Evolutionary conservation across 2,888 invertebrate species (phyloP).

Genomic region (Clivina fossor): DNA sequence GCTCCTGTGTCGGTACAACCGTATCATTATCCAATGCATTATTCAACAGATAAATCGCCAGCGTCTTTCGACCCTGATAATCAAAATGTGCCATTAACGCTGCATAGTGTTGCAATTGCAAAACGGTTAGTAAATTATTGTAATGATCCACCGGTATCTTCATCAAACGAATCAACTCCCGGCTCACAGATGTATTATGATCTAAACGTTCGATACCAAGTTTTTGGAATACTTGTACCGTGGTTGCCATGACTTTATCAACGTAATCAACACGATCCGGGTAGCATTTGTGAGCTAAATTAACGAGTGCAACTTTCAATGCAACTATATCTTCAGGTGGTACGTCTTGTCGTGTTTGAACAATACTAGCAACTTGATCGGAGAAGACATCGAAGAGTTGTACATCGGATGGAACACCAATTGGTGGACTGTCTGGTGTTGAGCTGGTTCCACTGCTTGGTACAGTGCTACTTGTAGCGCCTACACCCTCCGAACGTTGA

Average conservation of each 20-base stretch:
- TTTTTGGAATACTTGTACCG: slow-evolving; percentile 81
- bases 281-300: slow-evolving; percentile 95
- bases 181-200: slow-evolving; percentile 81
- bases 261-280: slow-evolving; percentile 93
- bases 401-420: slow-evolving; percentile 79
- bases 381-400: slow-evolving; percentile 98
- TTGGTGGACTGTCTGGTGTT: slow-evolving; percentile 44
- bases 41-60: slow-evolving; percentile 86
- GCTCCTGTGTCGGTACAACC: slow-evolving; percentile 81
- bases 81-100: slow-evolving; percentile 86
- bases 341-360: slow-evolving; percentile 91
- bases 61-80: slow-evolving; percentile 79
- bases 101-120: slow-evolving; percentile 84
- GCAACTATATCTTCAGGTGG: slow-evolving; percentile 94
- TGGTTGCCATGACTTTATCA: slow-evolving; percentile 90
- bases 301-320: slow-evolving; percentile 91
- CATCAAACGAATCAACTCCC: slow-evolving; percentile 89
- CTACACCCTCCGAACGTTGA: slow-evolving; percentile 68
- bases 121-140: slow-evolving; percentile 84
- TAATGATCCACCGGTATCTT: slow-evolving; percentile 95
- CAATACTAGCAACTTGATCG: slow-evolving; percentile 93
- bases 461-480: slow-evolving; percentile 39
- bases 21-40: slow-evolving; percentile 92
- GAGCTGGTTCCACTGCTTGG: slow-evolving; percentile 10
- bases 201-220: slow-evolving; percentile 81